These are phyloP conservation scores for Eleginops maclovinus DNA, from an alignment of 2,113 vertebrate species.

Conservation along the genomic window DNA sequence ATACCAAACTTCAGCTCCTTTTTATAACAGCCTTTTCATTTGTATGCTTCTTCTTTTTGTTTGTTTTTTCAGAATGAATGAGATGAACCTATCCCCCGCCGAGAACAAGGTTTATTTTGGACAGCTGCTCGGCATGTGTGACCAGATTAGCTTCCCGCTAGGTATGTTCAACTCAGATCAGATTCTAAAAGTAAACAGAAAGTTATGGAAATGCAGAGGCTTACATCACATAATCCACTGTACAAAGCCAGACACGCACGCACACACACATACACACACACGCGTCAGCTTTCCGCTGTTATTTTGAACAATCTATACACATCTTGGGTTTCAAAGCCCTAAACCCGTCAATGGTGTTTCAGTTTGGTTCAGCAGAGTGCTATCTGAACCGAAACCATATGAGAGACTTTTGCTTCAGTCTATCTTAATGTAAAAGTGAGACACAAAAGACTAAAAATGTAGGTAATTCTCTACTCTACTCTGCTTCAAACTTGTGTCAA, in stretches of 20 bases:
- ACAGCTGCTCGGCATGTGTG: conserved; percentile 97
- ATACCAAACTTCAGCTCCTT: background rate
- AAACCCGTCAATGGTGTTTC: background rate
- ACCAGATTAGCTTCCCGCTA: conserved; percentile 97
- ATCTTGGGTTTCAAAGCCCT: too few relatives aligned
- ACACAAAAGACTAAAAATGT: background rate
- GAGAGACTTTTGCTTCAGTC: too few relatives aligned
- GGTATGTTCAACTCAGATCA: conserved; percentile 79
- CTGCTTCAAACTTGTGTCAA: background rate
- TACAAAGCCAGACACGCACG: too few relatives aligned
- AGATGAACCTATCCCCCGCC: conserved; percentile 87
- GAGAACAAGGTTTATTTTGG: conserved; percentile 94
- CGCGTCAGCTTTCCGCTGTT: conserved; percentile 22
- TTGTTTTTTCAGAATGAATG: conserved; percentile 88
- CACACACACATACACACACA: background rate
- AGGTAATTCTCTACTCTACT: too few relatives aligned
- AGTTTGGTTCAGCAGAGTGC: background rate
- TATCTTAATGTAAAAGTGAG: background rate
- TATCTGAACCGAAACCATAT: too few relatives aligned
- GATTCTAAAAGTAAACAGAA: conserved; percentile 49
- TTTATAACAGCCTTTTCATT: conserved; percentile 22
- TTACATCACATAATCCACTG: conserved; percentile 38
- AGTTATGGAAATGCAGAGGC: conserved; percentile 5
- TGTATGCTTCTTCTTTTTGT: background rate
- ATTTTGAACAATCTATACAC: conserved; percentile 6